Evolutionary conservation across 2,797 vertebrate species (phyloP), one percentile per base, ranked within the genome.

Genomic region (Peromyscus nudipes): DNA sequence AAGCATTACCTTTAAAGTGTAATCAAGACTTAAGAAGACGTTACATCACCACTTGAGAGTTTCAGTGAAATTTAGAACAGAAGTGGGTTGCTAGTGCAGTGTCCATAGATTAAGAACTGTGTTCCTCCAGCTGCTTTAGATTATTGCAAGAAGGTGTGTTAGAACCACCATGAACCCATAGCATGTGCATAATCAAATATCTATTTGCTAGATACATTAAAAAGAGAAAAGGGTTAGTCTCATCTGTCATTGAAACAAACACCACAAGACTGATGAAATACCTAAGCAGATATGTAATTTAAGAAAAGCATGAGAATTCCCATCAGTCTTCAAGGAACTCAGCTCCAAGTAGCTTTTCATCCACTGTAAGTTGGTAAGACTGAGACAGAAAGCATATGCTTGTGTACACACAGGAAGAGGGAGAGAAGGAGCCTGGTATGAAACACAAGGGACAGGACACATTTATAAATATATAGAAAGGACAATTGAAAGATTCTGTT

Each of bases 241-340:
- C 62, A 4, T 89, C 6, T 34, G 82, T 81, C 85, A 97, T 98
- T 97, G 95, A 98, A 97, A 46, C 92, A 94, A 98, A 67, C 55
- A 82, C 62, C 90, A 69, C 43, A 46, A 77, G 31, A 92, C 49
- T 25, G 94, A 27, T 91, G 96, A 97, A 92, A 75, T 92, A 96
- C 69, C 21, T 93, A 84, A 80, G 23, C 16, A 91, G 85, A 65
- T 52, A 73, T 6, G 0, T 43, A 65, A 16, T 91, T 73, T 49
- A 55, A 96, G 67, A 95, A 97, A 94, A 62, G 94, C 1, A 17
- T 37, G 23, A 27, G 31, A 69, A 12, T 64, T 31, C 64, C 2
- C 14, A 16, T 52, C 25, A 60, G 2, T 14, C 64, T 85, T 2
- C 29, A 84, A 21, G 27, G 43, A 89, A 64, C 55, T 76, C 46